A percentile compares a stretch with the other conserved stretches of the same genome.
These are phyloP conservation scores for Oreochromis spilurus DNA, from an alignment of 2,113 vertebrate species.

Conservation along the genomic window DNA sequence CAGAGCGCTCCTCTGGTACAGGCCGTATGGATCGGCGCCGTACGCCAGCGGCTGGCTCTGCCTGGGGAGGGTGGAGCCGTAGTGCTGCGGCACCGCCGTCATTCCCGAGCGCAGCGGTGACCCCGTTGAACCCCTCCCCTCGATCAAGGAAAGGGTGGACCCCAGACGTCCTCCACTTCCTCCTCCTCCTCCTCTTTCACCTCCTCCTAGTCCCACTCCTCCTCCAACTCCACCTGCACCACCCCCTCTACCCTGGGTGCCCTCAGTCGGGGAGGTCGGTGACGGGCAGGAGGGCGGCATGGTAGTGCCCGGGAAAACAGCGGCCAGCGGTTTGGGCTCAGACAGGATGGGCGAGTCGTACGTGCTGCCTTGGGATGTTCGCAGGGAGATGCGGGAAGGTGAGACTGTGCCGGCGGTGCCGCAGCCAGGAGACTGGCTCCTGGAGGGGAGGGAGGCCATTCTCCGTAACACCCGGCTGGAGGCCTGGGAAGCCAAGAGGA, in stretches of 20 bases:
- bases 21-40: constrained; percentile 82
- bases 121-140: constrained; percentile 44
- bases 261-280: constrained; percentile 67
- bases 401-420: constrained; percentile 77
- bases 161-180: constrained; percentile 59
- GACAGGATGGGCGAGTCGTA: constrained; percentile 85
- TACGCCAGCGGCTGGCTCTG: constrained; percentile 79
- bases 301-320: constrained; percentile 80
- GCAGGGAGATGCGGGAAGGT: constrained; percentile 84
- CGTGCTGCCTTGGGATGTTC: constrained; percentile 85
- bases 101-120: constrained; percentile 86
- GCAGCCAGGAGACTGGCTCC: constrained; percentile 91
- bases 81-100: constrained; percentile 91
- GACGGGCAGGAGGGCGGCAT: constrained; percentile 80
- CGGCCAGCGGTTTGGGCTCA: constrained; percentile 80
- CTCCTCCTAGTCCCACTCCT: constrained; percentile 46
- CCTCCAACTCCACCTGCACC: constrained; percentile 35
- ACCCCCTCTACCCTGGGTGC: constrained; percentile 44
- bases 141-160: constrained; percentile 68
- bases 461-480: constrained; percentile 80
- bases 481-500: constrained; percentile 60
- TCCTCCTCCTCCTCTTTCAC: constrained; percentile 46
- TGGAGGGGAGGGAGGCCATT: constrained; percentile 92
- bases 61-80: constrained; percentile 84
- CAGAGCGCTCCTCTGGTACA: constrained; percentile 92